Evolutionary conservation across 2,113 vertebrate species (phyloP).

Genomic region (Pitta sordida): DNA sequence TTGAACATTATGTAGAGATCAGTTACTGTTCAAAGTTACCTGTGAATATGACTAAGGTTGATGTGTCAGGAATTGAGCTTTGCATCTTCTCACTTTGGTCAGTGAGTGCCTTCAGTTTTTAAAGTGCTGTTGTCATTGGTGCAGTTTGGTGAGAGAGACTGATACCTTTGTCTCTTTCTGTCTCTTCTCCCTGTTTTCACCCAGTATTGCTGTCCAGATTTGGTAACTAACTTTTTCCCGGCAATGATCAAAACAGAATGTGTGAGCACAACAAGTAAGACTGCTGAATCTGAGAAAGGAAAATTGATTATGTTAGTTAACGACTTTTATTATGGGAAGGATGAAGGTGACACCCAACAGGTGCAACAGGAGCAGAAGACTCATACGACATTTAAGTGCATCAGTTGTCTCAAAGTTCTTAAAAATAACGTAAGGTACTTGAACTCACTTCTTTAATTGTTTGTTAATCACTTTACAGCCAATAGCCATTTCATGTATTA

Average conservation of each 20-base stretch:
- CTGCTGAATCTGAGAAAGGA: slow-evolving; percentile 78
- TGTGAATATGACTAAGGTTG: neutral
- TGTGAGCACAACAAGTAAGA: slow-evolving; percentile 43
- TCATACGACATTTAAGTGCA: slow-evolving; percentile 91
- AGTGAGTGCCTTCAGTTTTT: neutral
- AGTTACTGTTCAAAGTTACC: neutral
- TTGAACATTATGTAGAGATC: neutral
- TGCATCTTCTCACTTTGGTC: neutral
- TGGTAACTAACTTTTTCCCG: slow-evolving; percentile 70
- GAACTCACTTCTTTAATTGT: neutral
- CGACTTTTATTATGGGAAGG: slow-evolving; percentile 94
- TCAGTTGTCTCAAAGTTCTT: slow-evolving; percentile 94
- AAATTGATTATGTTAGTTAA: slow-evolving; percentile 97
- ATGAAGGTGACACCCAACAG: slow-evolving; percentile 81
- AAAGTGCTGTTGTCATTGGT: neutral
- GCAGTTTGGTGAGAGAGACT: neutral
- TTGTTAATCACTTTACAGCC: neutral
- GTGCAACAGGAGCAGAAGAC: slow-evolving; percentile 79
- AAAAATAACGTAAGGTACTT: slow-evolving; percentile 97
- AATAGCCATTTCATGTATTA: neutral
- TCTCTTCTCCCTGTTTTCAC: neutral
- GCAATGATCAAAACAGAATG: slow-evolving; percentile 55
- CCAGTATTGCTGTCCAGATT: slow-evolving; percentile 83
- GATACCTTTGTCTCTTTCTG: neutral
- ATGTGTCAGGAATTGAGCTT: neutral